Conservation (phyloP, 1,140 invertebrate genomes). For the Caerostris extrusa region DNA sequence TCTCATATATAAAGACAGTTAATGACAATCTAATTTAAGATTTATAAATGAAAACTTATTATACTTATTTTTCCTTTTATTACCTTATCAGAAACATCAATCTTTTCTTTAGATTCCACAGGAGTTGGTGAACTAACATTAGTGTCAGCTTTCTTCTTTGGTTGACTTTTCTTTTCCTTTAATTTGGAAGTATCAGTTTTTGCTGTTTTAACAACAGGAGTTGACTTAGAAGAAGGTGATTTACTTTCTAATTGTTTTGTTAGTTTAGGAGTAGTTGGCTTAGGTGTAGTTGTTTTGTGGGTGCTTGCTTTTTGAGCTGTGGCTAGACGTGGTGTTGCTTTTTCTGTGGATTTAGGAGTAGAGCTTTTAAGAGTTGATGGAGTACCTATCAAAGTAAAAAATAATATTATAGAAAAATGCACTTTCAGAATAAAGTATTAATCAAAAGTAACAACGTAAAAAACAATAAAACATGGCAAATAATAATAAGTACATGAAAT, state of each 20-base stretch:
- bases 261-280: conserved; percentile 10
- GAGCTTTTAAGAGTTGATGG: not conserved
- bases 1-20: too few relatives aligned
- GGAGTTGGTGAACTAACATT: not conserved
- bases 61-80: not conserved
- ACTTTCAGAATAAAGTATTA: not conserved
- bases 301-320: not conserved
- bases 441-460: not conserved
- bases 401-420: too few relatives aligned
- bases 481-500: not conserved
- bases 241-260: not conserved
- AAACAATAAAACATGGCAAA: too few relatives aligned
- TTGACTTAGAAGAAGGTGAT: conserved; percentile 10
- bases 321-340: not conserved
- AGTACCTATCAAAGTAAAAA: not conserved
- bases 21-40: too few relatives aligned
- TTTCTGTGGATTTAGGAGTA: conserved; percentile 54
- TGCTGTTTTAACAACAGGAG: not conserved
- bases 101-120: not conserved
- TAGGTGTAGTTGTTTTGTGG: not conserved
- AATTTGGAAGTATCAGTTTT: conserved; percentile 27
- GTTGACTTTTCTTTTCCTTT: conserved; percentile 16
- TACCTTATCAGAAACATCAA: conserved; percentile 27
- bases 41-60: too few relatives aligned
- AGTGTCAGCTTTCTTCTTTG: conserved; percentile 69